These are phyloP conservation scores for Orthosia gothica DNA, from an alignment of 2,888 invertebrate species.

Conservation along the genomic window DNA sequence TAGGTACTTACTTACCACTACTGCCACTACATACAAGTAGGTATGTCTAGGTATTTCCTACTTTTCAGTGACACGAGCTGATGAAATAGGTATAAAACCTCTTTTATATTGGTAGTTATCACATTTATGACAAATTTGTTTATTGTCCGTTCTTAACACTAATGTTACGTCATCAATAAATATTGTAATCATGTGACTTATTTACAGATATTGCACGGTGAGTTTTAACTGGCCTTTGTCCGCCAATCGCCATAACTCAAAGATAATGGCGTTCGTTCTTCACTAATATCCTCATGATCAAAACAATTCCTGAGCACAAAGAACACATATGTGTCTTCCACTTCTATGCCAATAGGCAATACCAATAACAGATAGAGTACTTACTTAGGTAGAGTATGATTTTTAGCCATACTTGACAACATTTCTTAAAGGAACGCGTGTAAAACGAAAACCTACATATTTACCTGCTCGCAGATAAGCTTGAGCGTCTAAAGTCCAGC, in stretches of 20 bases:
- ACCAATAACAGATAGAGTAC: background rate
- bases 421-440: background rate
- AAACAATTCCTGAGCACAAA: constrained; percentile 36
- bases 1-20: background rate
- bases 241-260: constrained; percentile 18
- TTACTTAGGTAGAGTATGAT: background rate
- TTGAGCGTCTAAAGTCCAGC: no score
- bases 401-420: background rate
- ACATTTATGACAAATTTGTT: background rate
- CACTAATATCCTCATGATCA: constrained; percentile 31
- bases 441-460: no score
- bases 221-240: constrained; percentile 37
- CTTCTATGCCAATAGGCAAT: background rate
- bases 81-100: background rate
- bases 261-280: constrained; percentile 29
- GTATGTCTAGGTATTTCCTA: background rate
- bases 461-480: no score
- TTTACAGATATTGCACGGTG: constrained; percentile 14
- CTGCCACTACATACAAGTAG: background rate
- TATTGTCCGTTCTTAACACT: constrained; percentile 1
- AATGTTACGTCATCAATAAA: constrained; percentile 22
- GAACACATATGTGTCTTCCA: constrained; percentile 7
- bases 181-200: constrained; percentile 48
- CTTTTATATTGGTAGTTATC: background rate
- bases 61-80: background rate